Evolutionary conservation across 2,113 vertebrate species (phyloP).

Genomic region (Cheilinus undulatus): DNA sequence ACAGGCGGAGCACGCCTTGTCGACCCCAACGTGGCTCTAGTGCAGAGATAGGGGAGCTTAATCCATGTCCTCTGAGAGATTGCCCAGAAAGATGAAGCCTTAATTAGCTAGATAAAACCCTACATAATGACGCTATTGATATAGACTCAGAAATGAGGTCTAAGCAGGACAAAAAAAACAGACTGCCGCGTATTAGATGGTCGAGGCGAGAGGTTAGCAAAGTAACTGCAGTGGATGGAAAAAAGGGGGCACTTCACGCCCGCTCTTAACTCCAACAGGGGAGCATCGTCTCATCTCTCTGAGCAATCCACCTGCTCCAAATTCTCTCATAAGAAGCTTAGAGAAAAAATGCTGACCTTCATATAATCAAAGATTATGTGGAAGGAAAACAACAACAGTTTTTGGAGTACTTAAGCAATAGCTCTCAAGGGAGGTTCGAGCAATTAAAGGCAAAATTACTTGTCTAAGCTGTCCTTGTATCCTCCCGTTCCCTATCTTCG

Average conservation of each 20-base stretch:
- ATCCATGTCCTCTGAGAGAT: constrained; percentile 82
- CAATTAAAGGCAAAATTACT: constrained; percentile 83
- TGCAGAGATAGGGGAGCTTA: constrained; percentile 70
- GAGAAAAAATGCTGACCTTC: constrained; percentile 78
- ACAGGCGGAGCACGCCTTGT: constrained; percentile 30
- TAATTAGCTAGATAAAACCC: constrained; percentile 84
- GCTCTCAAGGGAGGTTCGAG: constrained; percentile 72
- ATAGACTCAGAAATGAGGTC: constrained; percentile 69
- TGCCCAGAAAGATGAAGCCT: constrained; percentile 77
- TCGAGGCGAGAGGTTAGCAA: constrained; percentile 24
- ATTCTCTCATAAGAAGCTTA: constrained; percentile 79
- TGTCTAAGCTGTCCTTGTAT: constrained; percentile 78
- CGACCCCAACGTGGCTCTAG: constrained; percentile 59
- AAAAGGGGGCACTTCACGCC: constrained; percentile 20
- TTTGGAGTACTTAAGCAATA: constrained; percentile 75
- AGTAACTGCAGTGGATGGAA: constrained; percentile 22
- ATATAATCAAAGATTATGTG: constrained; percentile 80
- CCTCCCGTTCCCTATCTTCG: constrained; percentile 47
- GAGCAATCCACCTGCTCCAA: constrained; percentile 74
- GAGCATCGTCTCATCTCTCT: constrained; percentile 55
- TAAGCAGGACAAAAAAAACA: constrained; percentile 53
- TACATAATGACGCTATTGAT: constrained; percentile 79
- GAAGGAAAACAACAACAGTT: constrained; percentile 79
- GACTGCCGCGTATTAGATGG: constrained; percentile 29
- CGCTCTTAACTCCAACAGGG: constrained; percentile 30